Conservation (phyloP, 2,113 vertebrate species). For the Calypte anna region DNA sequence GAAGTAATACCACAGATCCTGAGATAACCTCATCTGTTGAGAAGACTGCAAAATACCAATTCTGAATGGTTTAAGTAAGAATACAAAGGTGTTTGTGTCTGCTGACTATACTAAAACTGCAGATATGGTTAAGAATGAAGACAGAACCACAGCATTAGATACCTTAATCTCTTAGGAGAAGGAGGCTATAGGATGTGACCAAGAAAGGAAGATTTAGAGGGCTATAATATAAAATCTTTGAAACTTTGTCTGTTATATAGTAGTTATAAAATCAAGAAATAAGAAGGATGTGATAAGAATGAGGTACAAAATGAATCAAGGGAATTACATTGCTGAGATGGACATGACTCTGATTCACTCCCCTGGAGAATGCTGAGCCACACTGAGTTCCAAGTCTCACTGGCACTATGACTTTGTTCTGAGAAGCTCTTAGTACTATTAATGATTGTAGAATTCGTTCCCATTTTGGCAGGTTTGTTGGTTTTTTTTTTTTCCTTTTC, state of each 20-base stretch:
- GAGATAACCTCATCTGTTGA: neutral
- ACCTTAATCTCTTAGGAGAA: neutral
- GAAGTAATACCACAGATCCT: neutral
- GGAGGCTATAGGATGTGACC: neutral
- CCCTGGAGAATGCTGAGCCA: neutral
- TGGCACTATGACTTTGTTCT: neutral
- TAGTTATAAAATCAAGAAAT: conserved; percentile 17
- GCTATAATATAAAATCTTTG: neutral
- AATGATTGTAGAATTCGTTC: neutral
- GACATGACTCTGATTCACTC: neutral
- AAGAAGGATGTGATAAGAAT: neutral
- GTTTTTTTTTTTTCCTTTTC: neutral
- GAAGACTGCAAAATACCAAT: neutral
- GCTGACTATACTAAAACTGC: neutral
- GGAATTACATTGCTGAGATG: neutral
- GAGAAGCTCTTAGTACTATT: neutral
- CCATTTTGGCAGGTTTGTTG: neutral
- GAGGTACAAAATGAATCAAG: neutral
- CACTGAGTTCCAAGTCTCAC: neutral
- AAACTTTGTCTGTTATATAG: neutral
- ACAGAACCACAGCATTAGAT: neutral
- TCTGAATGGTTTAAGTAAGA: neutral
- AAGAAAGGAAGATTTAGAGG: neutral
- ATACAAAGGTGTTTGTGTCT: neutral
- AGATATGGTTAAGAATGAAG: neutral